These are phyloP conservation scores for Eurypyga helias DNA, from an alignment of 2,113 vertebrate genomes.

Conservation along the genomic window DNA sequence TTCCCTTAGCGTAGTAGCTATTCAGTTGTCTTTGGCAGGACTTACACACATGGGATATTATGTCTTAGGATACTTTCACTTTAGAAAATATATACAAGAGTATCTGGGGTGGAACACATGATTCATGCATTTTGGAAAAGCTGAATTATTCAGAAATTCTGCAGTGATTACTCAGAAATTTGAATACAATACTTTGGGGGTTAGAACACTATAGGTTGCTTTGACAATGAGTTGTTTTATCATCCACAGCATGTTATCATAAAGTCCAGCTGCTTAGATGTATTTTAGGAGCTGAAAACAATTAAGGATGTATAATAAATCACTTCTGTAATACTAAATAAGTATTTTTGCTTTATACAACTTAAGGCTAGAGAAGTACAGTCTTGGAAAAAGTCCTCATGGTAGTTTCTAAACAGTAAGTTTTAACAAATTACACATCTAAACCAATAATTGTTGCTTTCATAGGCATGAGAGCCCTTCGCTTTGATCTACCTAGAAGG, in stretches of 20 bases:
- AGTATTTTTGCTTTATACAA: background rate
- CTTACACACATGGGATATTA: background rate
- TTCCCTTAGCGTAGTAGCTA: background rate
- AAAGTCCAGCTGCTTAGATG: background rate
- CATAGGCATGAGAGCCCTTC: background rate
- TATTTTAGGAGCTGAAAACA: background rate
- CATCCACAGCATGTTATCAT: accelerated
- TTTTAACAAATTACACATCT: background rate
- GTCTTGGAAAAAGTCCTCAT: background rate
- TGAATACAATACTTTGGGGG: background rate
- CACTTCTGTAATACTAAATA: background rate
- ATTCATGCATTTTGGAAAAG: background rate
- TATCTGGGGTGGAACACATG: background rate
- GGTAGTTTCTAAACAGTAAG: background rate
- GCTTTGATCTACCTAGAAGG: background rate
- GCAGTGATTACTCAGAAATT: background rate
- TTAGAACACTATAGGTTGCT: background rate
- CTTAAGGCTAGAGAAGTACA: background rate
- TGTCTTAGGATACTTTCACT: background rate
- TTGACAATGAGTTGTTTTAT: background rate
- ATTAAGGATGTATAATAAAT: background rate
- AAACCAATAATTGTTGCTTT: background rate
- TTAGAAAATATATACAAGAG: background rate
- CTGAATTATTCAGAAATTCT: background rate
- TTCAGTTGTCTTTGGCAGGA: background rate